Percentiles rank a stretch among this genome's conserved stretches.
phyloP scores from a whole-genome alignment of 2,888 invertebrate species.

The Brachynemurus nebulosus region DNA sequence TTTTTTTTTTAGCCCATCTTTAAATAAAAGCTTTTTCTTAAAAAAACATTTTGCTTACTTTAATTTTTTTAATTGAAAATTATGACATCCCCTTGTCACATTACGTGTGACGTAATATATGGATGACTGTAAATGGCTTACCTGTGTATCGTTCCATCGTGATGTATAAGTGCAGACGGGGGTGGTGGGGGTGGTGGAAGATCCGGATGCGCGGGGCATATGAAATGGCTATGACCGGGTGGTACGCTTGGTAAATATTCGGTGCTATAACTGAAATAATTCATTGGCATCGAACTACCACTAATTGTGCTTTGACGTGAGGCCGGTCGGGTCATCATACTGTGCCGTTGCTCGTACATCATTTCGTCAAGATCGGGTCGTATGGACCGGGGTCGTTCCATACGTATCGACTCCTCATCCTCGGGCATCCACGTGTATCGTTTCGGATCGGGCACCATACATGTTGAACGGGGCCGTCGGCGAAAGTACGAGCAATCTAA shows the following conservation, averaged over 20 bases:
- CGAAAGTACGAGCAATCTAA: constrained; percentile 70
- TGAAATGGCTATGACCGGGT: constrained; percentile 25
- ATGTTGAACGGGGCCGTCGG: constrained; percentile 59
- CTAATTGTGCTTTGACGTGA: constrained; percentile 17
- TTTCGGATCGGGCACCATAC: constrained; percentile 56
- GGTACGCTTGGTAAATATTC: constrained; percentile 23
- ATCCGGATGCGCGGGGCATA: constrained; percentile 42
- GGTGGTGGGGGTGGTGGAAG: constrained; percentile 43
- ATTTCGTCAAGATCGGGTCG: constrained; percentile 17
- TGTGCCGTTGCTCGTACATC: neutral
- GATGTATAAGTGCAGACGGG: constrained; percentile 28
- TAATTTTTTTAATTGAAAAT: too few relatives aligned
- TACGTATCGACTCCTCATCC: constrained; percentile 56
- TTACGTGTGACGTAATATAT: too few relatives aligned
- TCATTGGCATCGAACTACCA: constrained; percentile 18
- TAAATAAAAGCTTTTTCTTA: too few relatives aligned
- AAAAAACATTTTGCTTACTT: too few relatives aligned
- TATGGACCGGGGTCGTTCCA: constrained; percentile 50
- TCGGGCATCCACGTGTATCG: constrained; percentile 67
- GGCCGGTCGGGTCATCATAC: constrained; percentile 14
- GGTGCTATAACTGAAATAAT: constrained; percentile 30
- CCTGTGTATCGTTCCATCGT: constrained; percentile 7
- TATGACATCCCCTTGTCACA: too few relatives aligned
- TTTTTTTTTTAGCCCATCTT: too few relatives aligned
- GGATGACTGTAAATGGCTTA: too few relatives aligned